phyloP scores from a whole-genome alignment of 2,797 vertebrate species.

The Huso huso region DNA sequence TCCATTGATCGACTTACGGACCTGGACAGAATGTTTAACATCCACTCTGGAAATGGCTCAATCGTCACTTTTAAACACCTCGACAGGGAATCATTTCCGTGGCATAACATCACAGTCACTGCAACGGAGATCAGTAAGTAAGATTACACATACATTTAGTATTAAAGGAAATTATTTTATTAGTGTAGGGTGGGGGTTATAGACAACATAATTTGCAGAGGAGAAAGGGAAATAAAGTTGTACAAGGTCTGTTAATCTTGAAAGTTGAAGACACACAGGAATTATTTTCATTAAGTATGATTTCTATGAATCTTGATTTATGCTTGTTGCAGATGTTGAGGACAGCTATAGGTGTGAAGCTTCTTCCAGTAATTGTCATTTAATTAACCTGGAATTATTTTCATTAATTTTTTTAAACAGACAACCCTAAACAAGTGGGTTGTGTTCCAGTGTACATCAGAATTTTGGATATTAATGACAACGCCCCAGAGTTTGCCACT shows the following conservation, averaged over 20 bases:
- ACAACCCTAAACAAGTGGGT: constrained; percentile 76
- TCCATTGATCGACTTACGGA: constrained; percentile 88
- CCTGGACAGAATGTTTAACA: constrained; percentile 89
- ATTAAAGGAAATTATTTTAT: too few relatives aligned
- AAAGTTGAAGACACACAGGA: too few relatives aligned
- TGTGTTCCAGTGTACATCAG: constrained; percentile 78
- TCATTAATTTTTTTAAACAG: constrained; percentile 49
- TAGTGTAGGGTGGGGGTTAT: too few relatives aligned
- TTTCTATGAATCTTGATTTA: too few relatives aligned
- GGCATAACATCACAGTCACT: constrained; percentile 91
- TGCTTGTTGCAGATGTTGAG: background rate
- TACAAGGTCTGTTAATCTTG: too few relatives aligned
- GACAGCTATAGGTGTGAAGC: background rate
- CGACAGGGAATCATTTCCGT: constrained; percentile 80
- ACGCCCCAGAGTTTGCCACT: constrained; percentile 79
- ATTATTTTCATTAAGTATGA: too few relatives aligned
- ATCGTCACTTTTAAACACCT: constrained; percentile 80
- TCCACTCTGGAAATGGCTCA: constrained; percentile 83
- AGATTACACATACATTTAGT: too few relatives aligned
- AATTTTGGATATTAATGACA: constrained; percentile 89
- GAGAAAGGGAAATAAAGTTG: too few relatives aligned
- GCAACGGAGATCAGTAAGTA: constrained; percentile 89
- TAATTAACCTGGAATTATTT: too few relatives aligned
- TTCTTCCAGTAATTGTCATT: background rate
- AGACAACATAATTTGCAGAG: too few relatives aligned